A percentile compares a stretch with the other conserved stretches of the same genome.
phyloP scores from a whole-genome alignment of 2,888 invertebrate species.

The Onchidella celtica region DNA sequence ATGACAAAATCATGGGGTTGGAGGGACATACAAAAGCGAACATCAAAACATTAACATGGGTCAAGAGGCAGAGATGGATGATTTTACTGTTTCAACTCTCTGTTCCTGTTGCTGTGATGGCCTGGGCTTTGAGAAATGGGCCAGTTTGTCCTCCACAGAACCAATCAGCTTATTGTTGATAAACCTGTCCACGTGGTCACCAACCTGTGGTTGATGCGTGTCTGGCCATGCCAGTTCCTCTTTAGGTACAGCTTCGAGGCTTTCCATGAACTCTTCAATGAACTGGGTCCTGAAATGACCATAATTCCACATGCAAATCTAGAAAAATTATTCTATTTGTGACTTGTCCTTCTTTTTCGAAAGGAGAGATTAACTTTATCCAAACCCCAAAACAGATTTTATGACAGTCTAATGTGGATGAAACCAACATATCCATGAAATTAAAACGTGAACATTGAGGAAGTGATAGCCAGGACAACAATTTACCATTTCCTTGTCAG shows the following conservation, averaged over 20 bases:
- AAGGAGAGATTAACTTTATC: too few relatives aligned
- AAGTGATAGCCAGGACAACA: too few relatives aligned
- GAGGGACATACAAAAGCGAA: too few relatives aligned
- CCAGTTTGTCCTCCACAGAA: conserved; percentile 70
- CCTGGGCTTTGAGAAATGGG: conserved; percentile 44
- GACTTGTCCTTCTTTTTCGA: too few relatives aligned
- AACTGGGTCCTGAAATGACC: conserved; percentile 66
- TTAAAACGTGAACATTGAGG: too few relatives aligned
- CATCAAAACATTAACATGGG: not conserved
- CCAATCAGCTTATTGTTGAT: conserved; percentile 70
- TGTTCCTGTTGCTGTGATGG: not conserved
- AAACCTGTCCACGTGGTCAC: conserved; percentile 68
- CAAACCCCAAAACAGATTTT: too few relatives aligned
- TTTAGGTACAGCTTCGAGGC: conserved; percentile 61
- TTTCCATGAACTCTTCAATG: conserved; percentile 72
- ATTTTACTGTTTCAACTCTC: not conserved
- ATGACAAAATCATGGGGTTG: too few relatives aligned
- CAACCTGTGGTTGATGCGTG: conserved; percentile 60
- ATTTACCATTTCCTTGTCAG: too few relatives aligned
- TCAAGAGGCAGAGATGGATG: conserved; percentile 1
- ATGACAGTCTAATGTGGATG: too few relatives aligned
- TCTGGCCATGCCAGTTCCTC: conserved; percentile 64
- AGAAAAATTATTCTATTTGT: too few relatives aligned
- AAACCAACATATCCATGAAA: too few relatives aligned
- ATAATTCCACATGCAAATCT: not conserved